Conservation (phyloP, 2,888 invertebrate genomes). For the Idaea biselata region DNA sequence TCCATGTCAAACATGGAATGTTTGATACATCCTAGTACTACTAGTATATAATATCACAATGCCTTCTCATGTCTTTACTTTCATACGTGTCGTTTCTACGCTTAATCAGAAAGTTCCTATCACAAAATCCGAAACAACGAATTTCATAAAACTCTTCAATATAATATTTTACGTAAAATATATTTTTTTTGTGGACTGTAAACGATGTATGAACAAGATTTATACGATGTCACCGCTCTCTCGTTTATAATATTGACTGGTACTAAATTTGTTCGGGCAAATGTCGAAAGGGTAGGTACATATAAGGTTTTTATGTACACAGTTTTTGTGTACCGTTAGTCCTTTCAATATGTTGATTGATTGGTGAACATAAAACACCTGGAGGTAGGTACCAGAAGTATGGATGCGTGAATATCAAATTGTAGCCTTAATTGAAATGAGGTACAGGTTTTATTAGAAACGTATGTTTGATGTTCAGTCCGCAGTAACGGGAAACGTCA, state of each 20-base stretch:
- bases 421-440: not conserved
- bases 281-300: constrained; percentile 1
- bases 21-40: too few relatives aligned
- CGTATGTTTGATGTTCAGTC: too few relatives aligned
- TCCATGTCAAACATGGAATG: too few relatives aligned
- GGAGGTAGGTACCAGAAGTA: not conserved
- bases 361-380: not conserved
- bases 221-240: not conserved
- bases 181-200: not conserved
- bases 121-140: not conserved
- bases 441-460: too few relatives aligned
- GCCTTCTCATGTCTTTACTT: too few relatives aligned
- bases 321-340: not conserved
- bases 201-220: not conserved
- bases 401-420: not conserved
- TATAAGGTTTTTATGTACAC: constrained; percentile 1
- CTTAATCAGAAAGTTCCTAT: not conserved
- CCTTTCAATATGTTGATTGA: not conserved
- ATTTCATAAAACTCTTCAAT: not conserved
- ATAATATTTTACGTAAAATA: not conserved
- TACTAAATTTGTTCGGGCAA: not conserved
- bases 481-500: too few relatives aligned
- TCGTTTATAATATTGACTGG: not conserved
- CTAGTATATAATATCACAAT: too few relatives aligned
- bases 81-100: too few relatives aligned